phyloP scores from a whole-genome alignment of 2,888 invertebrate species.

The Autographa pulchrina region DNA sequence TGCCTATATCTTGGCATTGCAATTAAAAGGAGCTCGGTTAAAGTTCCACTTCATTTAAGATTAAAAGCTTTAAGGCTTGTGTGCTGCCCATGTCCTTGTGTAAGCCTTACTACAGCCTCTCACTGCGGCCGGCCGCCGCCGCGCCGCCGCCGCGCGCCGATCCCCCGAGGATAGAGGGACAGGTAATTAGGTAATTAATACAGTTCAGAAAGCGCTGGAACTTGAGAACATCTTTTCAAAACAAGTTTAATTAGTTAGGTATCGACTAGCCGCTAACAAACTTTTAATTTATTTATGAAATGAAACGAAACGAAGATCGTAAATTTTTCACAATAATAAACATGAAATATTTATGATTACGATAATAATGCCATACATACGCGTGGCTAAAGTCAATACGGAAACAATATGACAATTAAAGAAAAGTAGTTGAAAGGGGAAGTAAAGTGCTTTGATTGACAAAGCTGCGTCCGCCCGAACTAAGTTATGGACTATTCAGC shows the following conservation, averaged over 20 bases:
- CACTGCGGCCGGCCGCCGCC: not conserved
- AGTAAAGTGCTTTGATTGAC: not conserved
- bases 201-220: not conserved
- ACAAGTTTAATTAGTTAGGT: not conserved
- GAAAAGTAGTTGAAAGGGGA: not conserved
- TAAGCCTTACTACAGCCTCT: not conserved
- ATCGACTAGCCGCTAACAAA: not conserved
- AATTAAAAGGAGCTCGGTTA: not conserved
- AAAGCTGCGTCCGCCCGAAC: not conserved
- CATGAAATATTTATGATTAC: not conserved
- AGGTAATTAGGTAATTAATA: not conserved
- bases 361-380: no score
- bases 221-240: not conserved
- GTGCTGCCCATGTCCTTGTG: not conserved
- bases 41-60: slow-evolving; percentile 4
- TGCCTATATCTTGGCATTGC: not conserved
- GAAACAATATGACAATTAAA: not conserved
- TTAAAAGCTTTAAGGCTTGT: slow-evolving; percentile 4
- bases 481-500: not conserved
- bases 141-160: no score
- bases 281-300: not conserved
- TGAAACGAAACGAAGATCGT: no score
- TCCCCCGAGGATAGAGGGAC: not conserved
- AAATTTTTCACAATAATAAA: not conserved
- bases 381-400: no score